Evolutionary conservation across 1,140 invertebrate genomes (phyloP), one percentile per base, ranked within the genome.

Genomic region (Megalonaias nervosa): DNA sequence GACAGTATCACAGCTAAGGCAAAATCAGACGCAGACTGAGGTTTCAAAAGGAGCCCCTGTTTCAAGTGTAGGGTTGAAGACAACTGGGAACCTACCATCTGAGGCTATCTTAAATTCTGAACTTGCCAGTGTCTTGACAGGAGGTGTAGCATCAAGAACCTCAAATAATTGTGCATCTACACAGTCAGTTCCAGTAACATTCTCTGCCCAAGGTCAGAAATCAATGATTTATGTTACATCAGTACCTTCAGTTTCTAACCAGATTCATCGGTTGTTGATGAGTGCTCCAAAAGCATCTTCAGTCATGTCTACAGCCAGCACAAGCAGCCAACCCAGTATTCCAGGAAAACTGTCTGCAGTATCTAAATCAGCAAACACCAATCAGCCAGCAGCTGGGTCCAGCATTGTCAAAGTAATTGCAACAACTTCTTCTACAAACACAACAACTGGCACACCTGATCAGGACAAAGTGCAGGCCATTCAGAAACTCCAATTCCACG

Each of bases 231-330:
- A 84, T 56, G 75, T 85, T 14, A 85, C 87, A 2, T 71, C 85
- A 15, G 79, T 79, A n/a, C 71, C 82, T 12, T 77, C 84, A 17
- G 66, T 75, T 17, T 72, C 84, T 12, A 81, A 81, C 55, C 85
- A 87, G 67, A 88, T 88, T 23, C 86, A 88, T 57, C 86, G 87
- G 69, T 78, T 88, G 14, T 61, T 88, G 0, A 81, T 82, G 4
- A 67, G 70, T 21, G 72, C 84, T 4, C 77, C 77, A 55, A 75
- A 70, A 60, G 59, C 83, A 67, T 31, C 67, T 62, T 60, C 68
- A 65, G 61, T 56, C 59, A 74, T 57, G 59, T 48, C 66, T 23
- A 59, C 67, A 19, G 57, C 59, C 58, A n/a, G 58, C 55, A 48
- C 74, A 11, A 62, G 31, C 38, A n/a, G 67, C 17, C 58, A 69